phyloP scores from a whole-genome alignment of 2,113 vertebrate genomes.

The Pseudopodoces humilis region DNA sequence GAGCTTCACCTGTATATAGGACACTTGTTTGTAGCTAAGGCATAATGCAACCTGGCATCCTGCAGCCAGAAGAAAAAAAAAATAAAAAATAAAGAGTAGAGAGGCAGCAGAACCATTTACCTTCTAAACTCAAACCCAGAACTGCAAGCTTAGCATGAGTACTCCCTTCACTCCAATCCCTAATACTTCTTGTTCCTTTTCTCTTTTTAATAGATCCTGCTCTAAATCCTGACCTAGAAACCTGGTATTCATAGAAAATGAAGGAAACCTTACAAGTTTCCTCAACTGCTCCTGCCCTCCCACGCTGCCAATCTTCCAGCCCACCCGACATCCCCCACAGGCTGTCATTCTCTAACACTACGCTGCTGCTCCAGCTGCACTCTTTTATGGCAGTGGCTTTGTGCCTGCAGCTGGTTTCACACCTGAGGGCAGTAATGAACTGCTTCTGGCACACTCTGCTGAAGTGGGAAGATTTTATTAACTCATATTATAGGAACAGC shows the following conservation, averaged over 20 bases:
- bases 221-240: background rate
- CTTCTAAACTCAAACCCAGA: background rate
- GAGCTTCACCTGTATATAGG: background rate
- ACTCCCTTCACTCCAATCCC: background rate
- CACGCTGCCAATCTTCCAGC: background rate
- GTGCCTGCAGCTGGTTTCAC: background rate
- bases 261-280: background rate
- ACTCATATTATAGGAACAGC: background rate
- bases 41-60: background rate
- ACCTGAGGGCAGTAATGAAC: slow-evolving; percentile 23
- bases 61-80: background rate
- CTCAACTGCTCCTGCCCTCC: background rate
- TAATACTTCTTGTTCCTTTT: background rate
- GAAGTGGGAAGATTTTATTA: background rate
- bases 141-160: background rate
- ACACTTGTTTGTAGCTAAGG: background rate
- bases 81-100: background rate
- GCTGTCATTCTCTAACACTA: fast-evolving
- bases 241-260: fast-evolving
- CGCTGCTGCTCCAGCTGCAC: background rate
- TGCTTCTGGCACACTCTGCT: background rate
- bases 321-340: no score
- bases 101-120: background rate
- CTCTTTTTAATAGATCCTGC: background rate
- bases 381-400: background rate